Base-by-base conservation (phyloP, 2,888 invertebrate genomes). In the Euphydryas editha region DNA sequence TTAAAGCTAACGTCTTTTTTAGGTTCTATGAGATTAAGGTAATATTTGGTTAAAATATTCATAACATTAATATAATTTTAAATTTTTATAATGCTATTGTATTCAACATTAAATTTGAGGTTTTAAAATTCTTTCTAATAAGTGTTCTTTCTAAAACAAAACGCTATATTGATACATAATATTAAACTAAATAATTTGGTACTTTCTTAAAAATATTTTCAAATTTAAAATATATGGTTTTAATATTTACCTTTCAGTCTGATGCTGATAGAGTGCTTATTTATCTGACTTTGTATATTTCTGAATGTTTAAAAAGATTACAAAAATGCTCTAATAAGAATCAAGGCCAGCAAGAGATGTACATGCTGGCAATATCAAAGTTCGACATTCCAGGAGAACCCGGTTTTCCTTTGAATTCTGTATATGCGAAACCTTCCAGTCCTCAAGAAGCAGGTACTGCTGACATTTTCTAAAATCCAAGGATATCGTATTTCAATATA, bases 1-100 rank as follows among this genome's bases (percentile, higher is more conserved):
- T 99, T 89, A 99, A 99, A 93, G 99, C 99, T 0, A 99, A 99
- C 92, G 99, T 99, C 0, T 99, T 99, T 91, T 99, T 99, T 87
- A 95, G 99, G 75, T 99, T 98, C 42, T 99, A 99, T 88, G 99
- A 99, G 94, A 98, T 99, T 69, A 99, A 99, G 95, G 98, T 30
- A 15, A 49, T 49, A 24, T 24, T 51, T 51, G 5, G 20, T 15
- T 4, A 21, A 49, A 49, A 42, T 6, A 6, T 36, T 8, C 4
- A 8, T 36, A 36, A 36, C 36, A 36, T 36, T 36, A 36, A 6
- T 6, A 6, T 36, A 36, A 36, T 36, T 36, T n/a, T n/a, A n/a
- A n/a, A n/a, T n/a, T n/a, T n/a, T n/a, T n/a, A n/a, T n/a, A n/a
- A n/a, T n/a, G n/a, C n/a, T n/a, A n/a, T n/a, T n/a, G n/a, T n/a